Percentiles rank a stretch among this genome's conserved stretches.
Conservation (phyloP, 1,140 invertebrate genomes). For the Macrobrachium rosenbergii region DNA sequence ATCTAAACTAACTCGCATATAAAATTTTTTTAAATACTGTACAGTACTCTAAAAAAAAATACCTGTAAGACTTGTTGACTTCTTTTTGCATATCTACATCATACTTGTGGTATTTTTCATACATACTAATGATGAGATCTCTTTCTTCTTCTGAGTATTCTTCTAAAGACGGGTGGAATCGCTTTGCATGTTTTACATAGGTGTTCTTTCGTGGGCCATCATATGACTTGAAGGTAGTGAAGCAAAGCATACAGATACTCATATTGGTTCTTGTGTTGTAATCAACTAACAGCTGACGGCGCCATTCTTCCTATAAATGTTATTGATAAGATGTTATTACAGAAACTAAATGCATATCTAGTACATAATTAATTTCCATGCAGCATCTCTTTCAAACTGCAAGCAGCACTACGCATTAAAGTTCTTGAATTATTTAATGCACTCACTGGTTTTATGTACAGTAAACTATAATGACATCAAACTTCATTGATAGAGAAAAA, state of each 20-base stretch:
- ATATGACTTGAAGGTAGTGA: conserved; percentile 66
- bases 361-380: background rate
- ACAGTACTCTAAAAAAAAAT: background rate
- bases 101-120: conserved; percentile 66
- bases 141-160: conserved; percentile 64
- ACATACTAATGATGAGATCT: conserved; percentile 65
- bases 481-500: background rate
- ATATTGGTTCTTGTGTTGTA: conserved; percentile 65
- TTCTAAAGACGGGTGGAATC: conserved; percentile 64
- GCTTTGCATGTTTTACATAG: conserved; percentile 65
- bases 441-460: background rate
- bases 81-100: conserved; percentile 66
- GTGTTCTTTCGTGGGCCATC: conserved; percentile 65
- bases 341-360: background rate
- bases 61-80: conserved; percentile 66
- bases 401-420: background rate
- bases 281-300: conserved; percentile 63
- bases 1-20: too few species aligned
- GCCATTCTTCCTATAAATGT: conserved; percentile 61
- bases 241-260: conserved; percentile 66
- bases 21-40: background rate
- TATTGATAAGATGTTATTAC: too few species aligned
- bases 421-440: background rate
- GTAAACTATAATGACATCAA: background rate
- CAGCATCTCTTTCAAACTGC: background rate